These are phyloP conservation scores for Molossus molossus DNA, from an alignment of 2,797 vertebrate species.

Conservation along the genomic window DNA sequence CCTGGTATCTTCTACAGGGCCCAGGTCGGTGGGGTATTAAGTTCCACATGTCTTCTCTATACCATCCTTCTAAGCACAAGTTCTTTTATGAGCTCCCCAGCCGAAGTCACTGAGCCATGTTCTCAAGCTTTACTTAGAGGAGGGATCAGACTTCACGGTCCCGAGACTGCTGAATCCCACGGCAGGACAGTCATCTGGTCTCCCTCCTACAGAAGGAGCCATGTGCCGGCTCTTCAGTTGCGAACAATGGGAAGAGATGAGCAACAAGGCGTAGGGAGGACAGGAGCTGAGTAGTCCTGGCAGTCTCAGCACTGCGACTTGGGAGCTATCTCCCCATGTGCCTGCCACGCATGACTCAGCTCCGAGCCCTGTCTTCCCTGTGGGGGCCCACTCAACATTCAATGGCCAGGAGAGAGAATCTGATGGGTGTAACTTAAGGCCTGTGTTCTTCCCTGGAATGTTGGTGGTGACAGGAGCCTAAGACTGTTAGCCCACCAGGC, in stretches of 20 bases:
- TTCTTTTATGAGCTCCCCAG: background rate
- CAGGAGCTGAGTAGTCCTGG: background rate
- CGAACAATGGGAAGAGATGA: background rate
- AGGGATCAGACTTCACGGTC: background rate
- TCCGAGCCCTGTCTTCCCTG: background rate
- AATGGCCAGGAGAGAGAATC: background rate
- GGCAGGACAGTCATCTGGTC: background rate
- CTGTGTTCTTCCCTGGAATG: background rate
- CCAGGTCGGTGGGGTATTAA: background rate
- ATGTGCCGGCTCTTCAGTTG: background rate
- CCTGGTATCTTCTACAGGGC: background rate
- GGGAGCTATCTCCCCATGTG: background rate
- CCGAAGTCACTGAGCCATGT: background rate
- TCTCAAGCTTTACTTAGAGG: background rate
- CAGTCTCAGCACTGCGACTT: fast-evolving
- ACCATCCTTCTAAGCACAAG: background rate
- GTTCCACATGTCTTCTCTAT: background rate
- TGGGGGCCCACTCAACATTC: background rate
- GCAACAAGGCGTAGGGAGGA: background rate
- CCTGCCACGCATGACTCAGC: background rate
- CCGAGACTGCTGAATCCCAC: fast-evolving
- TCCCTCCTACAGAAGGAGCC: fast-evolving
- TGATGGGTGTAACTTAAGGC: background rate
- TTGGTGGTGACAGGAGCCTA: background rate
- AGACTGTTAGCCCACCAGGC: background rate